Percentiles rank a stretch among this genome's conserved stretches.
Conservation (phyloP, 2,113 vertebrate genomes). For the Zeus faber region DNA sequence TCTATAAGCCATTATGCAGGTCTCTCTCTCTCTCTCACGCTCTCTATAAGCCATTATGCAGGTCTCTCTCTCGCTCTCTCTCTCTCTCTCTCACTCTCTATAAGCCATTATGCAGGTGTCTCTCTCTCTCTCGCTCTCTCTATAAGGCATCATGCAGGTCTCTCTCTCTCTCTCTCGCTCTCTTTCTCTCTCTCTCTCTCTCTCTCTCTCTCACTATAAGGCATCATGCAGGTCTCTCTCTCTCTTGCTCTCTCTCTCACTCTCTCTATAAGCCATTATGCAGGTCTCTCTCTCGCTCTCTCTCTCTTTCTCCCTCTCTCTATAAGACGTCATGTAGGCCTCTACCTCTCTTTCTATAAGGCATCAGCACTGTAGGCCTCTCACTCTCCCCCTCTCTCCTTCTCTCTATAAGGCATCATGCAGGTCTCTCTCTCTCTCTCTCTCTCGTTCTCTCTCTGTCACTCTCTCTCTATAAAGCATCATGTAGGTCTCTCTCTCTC, state of each 20-base stretch:
- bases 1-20: background rate
- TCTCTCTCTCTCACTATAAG: background rate
- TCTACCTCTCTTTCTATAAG: background rate
- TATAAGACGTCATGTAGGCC: background rate
- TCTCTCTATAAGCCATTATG: background rate
- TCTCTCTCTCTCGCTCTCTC: too few species aligned
- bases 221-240: background rate
- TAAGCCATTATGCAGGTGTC: too few species aligned
- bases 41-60: too few species aligned
- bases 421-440: too few species aligned
- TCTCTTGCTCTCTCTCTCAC: background rate
- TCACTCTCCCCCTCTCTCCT: too few species aligned
- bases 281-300: background rate
- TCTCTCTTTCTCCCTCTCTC: background rate
- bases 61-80: too few species aligned
- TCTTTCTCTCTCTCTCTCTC: background rate
- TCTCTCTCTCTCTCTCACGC: background rate
- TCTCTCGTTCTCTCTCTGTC: background rate
- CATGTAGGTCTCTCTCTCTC: background rate
- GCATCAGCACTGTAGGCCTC: too few species aligned
- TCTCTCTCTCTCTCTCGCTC: too few species aligned
- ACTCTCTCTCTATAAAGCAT: slow-evolving; percentile 8
- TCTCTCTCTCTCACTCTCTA: too few species aligned
- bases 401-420: background rate
- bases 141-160: too few species aligned